Base-by-base conservation (phyloP, 2,888 invertebrate species). In the Lottia scabra region DNA sequence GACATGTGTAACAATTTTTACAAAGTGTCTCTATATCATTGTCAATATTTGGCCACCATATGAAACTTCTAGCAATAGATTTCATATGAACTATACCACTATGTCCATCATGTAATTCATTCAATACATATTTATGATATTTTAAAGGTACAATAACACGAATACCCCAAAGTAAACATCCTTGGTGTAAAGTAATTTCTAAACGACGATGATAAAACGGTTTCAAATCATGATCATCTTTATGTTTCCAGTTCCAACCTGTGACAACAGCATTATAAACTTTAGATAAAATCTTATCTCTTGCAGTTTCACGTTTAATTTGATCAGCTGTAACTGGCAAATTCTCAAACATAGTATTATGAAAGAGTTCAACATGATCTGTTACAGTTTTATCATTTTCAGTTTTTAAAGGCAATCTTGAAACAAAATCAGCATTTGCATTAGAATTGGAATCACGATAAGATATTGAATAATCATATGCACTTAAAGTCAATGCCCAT, bases 351-450 rank as follows among this genome's bases (percentile, higher is more conserved):
- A 75, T 72, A 8, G 72, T 30, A 6, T 62, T 69, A 45, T 68
- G 72, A 43, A 75, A 74, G 1, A 77, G 66, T 8, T 73, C 56
- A 4, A 67, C 72, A 27, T 23, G 19, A 43, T 68, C 68, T 23
- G 27, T 43, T 13, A 56, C 71, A 46, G 12, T 45, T 23, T 70
- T 23, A 16, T 72, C 66, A 19, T 63, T 63, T 13, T 45, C 63
- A 13, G 8, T 23, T 6, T 66, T 26, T 6, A 68, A 45, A 16
- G 83, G 81, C 27, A 84, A 38, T 66, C 87, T 68, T 3, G 84
- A 86, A 16, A 87, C 77, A 15, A 79, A 80, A 76, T 88, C 87
- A 16, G 84, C 87, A 72, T 87, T 82, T 0, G 81, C 82, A 75
- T 86, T 84, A 2, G 75, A 65, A 8, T 70, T 68, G 1, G 85